A percentile compares a stretch with the other conserved stretches of the same genome.
Conservation (phyloP, 2,888 invertebrate species). For the Heliconius ismenius region DNA sequence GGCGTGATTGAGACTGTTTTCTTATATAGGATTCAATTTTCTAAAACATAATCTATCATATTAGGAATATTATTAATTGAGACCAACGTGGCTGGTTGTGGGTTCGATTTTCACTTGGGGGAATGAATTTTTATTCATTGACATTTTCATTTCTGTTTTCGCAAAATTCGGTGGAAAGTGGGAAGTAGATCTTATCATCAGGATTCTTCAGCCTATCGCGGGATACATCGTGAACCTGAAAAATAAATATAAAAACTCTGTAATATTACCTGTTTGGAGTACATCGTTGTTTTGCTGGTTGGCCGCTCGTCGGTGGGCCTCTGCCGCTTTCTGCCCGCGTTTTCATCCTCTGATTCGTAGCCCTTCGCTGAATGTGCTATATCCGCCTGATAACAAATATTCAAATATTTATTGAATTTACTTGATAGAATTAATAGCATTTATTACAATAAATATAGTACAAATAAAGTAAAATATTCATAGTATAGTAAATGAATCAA, state of each 20-base stretch:
- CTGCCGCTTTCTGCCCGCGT: slow-evolving; percentile 86
- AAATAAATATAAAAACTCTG: too few species aligned
- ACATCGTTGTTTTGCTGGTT: slow-evolving; percentile 83
- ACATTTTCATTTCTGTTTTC: not conserved
- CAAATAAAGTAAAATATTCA: not conserved
- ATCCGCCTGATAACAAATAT: slow-evolving; percentile 79
- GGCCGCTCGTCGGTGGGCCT: slow-evolving; percentile 81
- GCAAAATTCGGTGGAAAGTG: not conserved
- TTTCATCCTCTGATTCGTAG: slow-evolving; percentile 92
- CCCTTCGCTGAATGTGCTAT: slow-evolving; percentile 86
- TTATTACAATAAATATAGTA: not conserved
- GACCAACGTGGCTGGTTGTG: too few species aligned
- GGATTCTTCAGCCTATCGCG: too few species aligned
- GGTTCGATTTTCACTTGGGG: too few species aligned
- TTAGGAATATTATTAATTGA: not conserved
- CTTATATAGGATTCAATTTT: slow-evolving; percentile 20
- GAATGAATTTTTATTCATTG: too few species aligned
- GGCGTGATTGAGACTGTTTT: slow-evolving; percentile 37
- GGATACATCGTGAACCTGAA: too few species aligned
- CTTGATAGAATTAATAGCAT: not conserved
- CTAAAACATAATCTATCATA: slow-evolving; percentile 6
- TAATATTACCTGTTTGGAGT: slow-evolving; percentile 86
- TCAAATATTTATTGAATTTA: not conserved
- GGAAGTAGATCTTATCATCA: not conserved
- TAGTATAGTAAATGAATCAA: slow-evolving; percentile 22